A percentile compares a stretch with the other conserved stretches of the same genome.
Conservation (phyloP, 2,888 invertebrate species). For the Lamproptera curius region DNA sequence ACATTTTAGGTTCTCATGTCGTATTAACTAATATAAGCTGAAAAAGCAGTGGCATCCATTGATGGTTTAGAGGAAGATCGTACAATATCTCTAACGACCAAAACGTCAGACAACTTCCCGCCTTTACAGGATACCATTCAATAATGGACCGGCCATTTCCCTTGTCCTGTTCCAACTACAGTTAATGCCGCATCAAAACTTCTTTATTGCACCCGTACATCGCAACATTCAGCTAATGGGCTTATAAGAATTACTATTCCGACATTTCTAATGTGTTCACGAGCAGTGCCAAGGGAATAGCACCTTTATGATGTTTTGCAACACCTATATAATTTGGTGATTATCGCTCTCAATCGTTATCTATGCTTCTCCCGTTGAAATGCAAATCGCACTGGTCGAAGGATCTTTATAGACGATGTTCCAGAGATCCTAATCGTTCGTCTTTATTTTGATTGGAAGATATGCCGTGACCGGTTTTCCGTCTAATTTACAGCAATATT, state of each 20-base stretch:
- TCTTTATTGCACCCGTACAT: constrained; percentile 25
- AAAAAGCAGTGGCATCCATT: no score
- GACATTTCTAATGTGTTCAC: constrained; percentile 29
- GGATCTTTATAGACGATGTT: constrained; percentile 6
- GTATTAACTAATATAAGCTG: no score
- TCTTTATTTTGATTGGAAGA: not conserved
- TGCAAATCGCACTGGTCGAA: constrained; percentile 3
- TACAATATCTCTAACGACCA: constrained; percentile 8
- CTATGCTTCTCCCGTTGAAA: constrained; percentile 3
- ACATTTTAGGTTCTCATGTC: no score
- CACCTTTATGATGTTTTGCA: constrained; percentile 23
- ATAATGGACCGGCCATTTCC: constrained; percentile 13
- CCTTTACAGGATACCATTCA: constrained; percentile 11
- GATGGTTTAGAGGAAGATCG: no score
- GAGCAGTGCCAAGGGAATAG: constrained; percentile 12
- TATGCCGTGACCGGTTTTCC: no score
- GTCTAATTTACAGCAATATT: not conserved
- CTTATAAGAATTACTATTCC: constrained; percentile 34
- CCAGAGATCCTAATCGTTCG: constrained; percentile 1
- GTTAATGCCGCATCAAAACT: constrained; percentile 23
- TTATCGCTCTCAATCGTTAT: constrained; percentile 13
- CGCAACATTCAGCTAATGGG: constrained; percentile 25
- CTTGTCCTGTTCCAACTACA: constrained; percentile 22
- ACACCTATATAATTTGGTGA: constrained; percentile 15
- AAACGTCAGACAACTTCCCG: constrained; percentile 20